A percentile compares a stretch with the other conserved stretches of the same genome.
Evolutionary conservation across 2,113 vertebrate species (phyloP).

Genomic region (Apus apus): DNA sequence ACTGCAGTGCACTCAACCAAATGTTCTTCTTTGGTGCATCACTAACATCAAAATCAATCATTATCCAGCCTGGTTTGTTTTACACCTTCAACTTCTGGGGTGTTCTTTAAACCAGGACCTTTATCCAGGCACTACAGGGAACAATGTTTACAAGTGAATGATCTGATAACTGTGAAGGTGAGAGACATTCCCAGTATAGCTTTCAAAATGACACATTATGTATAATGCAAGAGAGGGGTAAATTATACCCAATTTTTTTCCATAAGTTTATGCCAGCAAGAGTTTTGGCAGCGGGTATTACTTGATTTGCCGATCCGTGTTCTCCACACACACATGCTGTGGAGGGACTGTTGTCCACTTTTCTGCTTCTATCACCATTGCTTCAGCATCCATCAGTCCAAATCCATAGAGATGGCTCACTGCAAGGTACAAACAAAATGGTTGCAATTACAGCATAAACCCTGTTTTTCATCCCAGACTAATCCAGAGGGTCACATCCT

Average conservation of each 20-base stretch:
- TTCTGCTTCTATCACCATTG: conserved; percentile 98
- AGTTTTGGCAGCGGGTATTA: conserved; percentile 68
- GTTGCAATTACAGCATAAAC: background rate
- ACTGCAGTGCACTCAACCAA: background rate
- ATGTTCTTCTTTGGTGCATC: background rate
- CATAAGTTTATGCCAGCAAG: conserved; percentile 2
- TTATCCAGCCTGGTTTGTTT: background rate
- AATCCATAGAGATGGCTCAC: conserved; percentile 98
- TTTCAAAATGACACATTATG: background rate
- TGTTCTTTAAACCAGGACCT: background rate
- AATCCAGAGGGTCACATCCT: background rate
- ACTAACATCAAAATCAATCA: background rate
- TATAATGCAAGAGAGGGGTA: background rate
- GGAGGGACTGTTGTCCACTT: conserved; percentile 93
- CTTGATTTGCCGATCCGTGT: conserved; percentile 96
- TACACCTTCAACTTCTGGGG: background rate
- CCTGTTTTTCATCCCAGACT: background rate
- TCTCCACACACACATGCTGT: conserved; percentile 96
- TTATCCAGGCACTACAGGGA: background rate
- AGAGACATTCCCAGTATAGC: background rate
- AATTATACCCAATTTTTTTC: conserved; percentile 21
- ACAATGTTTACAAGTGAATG: background rate
- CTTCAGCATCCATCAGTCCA: conserved; percentile 98
- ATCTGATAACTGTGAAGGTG: background rate
- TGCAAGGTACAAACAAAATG: conserved; percentile 66